Percentiles rank a stretch among this genome's conserved stretches.
phyloP scores from a whole-genome alignment of 2,797 vertebrate genomes.

The Molossus alvarezi region DNA sequence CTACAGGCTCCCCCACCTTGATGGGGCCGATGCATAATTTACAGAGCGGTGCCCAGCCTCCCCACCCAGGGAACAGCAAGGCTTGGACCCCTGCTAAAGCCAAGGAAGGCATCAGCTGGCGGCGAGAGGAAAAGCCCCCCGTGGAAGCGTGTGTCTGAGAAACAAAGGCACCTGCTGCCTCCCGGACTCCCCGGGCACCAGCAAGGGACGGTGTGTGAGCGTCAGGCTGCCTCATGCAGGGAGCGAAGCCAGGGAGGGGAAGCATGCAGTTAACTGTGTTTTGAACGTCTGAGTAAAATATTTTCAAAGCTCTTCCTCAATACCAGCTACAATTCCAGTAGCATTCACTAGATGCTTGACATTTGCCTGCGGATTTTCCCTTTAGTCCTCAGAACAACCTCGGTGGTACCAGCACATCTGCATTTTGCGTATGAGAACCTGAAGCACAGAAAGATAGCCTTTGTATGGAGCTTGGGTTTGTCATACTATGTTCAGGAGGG shows the following conservation, averaged over 20 bases:
- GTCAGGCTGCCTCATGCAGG: neutral
- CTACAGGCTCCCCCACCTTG: neutral
- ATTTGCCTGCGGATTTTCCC: neutral
- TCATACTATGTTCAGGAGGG: neutral
- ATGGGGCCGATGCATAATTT: neutral
- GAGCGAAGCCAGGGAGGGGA: neutral
- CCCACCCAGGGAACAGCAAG: fast-evolving
- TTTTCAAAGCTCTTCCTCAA: neutral
- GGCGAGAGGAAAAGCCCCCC: neutral
- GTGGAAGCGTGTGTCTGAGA: fast-evolving
- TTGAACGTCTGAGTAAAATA: neutral
- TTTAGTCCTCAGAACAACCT: neutral
- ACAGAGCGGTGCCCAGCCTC: neutral
- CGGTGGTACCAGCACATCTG: neutral
- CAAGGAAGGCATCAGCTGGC: neutral
- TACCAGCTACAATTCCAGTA: neutral
- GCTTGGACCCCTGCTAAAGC: neutral
- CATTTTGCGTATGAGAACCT: neutral
- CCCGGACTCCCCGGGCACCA: neutral
- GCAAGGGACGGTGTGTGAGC: neutral
- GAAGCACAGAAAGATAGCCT: neutral
- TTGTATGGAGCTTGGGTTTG: neutral
- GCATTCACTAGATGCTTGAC: neutral
- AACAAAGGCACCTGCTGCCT: neutral
- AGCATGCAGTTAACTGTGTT: neutral